Percentiles rank a stretch among this genome's conserved stretches.
Evolutionary conservation across 2,113 vertebrate genomes (phyloP).

Genomic region (Hippocampus comes): DNA sequence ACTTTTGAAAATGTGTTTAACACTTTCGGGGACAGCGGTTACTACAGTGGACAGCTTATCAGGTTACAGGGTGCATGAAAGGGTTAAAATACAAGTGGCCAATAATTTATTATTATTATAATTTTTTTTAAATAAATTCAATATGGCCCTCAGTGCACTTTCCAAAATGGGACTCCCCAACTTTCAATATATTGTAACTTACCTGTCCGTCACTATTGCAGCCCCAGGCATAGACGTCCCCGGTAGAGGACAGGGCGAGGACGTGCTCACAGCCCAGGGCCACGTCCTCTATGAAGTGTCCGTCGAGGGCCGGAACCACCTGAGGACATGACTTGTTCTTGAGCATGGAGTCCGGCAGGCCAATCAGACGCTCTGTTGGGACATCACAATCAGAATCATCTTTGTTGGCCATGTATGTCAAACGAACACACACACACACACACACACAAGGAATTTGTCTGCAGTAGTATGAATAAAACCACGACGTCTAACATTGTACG

Average conservation of each 20-base stretch:
- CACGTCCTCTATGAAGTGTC: conserved; percentile 74
- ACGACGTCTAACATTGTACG: no score
- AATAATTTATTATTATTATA: no score
- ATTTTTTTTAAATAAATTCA: not conserved
- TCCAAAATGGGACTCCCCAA: not conserved
- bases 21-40: no score
- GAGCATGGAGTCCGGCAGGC: conserved; percentile 76
- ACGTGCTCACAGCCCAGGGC: conserved; percentile 77
- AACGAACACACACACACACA: not conserved
- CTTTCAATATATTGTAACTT: not conserved
- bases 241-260: conserved; percentile 71
- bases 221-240: conserved; percentile 77
- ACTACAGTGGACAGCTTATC: no score
- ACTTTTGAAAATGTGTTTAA: not conserved
- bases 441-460: no score
- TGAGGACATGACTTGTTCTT: conserved; percentile 76
- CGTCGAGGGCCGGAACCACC: conserved; percentile 73
- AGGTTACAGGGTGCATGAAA: no score
- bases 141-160: not conserved
- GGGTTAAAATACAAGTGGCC: no score
- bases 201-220: conserved; percentile 81
- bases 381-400: not conserved
- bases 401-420: not conserved
- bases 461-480: not conserved
- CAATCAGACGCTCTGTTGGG: conserved; percentile 73